These are phyloP conservation scores for Norana najaformis DNA, from an alignment of 2,888 invertebrate genomes.

Conservation along the genomic window DNA sequence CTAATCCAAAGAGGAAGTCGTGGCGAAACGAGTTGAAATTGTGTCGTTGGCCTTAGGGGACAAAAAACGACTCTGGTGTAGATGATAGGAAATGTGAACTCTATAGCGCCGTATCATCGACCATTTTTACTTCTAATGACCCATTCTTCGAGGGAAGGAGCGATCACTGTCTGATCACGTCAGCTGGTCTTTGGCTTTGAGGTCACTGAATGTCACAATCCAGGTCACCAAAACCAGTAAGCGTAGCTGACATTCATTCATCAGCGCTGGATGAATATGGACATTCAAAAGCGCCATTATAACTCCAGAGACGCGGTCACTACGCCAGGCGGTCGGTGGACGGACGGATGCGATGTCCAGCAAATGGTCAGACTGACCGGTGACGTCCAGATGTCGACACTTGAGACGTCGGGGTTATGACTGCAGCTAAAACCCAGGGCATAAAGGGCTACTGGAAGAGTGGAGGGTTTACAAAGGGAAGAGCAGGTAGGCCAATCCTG, in stretches of 20 bases:
- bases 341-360: not conserved
- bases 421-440: not conserved
- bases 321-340: not conserved
- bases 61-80: not conserved
- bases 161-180: not conserved
- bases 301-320: not conserved
- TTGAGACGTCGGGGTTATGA: constrained; percentile 7
- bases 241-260: not conserved
- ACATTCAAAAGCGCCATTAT: not conserved
- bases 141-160: not conserved
- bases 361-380: not conserved
- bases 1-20: too few relatives aligned
- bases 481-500: not conserved
- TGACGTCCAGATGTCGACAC: constrained; percentile 20
- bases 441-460: not conserved
- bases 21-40: not conserved
- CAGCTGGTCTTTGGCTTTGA: constrained; percentile 5
- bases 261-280: not conserved
- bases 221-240: not conserved
- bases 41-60: not conserved
- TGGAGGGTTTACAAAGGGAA: not conserved
- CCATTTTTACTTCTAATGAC: not conserved
- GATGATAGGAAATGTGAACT: not conserved
- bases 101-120: not conserved
- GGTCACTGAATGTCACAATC: not conserved